These are phyloP conservation scores for Gonocerus acuteangulatus DNA, from an alignment of 2,888 invertebrate species.

Conservation along the genomic window DNA sequence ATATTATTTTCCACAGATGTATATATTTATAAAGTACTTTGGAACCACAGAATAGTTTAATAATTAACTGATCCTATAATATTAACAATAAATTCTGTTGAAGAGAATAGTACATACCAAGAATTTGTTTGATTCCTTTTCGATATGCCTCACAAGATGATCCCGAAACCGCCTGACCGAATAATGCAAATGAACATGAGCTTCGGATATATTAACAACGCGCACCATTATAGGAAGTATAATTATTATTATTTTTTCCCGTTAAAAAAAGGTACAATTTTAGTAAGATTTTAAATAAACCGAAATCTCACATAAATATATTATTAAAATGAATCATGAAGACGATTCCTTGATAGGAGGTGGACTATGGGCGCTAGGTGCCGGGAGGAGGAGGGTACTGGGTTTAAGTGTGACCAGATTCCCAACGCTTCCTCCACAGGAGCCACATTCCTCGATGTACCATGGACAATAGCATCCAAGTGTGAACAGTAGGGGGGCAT, in stretches of 20 bases:
- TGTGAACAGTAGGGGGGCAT: constrained; percentile 24
- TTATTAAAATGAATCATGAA: too few relatives aligned
- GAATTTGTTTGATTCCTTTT: constrained; percentile 22
- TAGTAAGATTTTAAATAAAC: background rate
- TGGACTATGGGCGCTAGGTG: too few relatives aligned
- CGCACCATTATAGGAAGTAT: constrained; percentile 35
- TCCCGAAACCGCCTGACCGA: constrained; percentile 39
- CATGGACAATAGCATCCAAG: constrained; percentile 32
- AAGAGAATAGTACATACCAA: constrained; percentile 16
- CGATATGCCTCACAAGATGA: constrained; percentile 35
- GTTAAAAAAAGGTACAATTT: too few relatives aligned
- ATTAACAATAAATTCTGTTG: too few relatives aligned
- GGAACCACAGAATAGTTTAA: too few relatives aligned
- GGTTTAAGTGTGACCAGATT: constrained; percentile 24
- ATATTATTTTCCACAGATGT: too few relatives aligned
- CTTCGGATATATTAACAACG: constrained; percentile 39
- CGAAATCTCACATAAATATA: background rate
- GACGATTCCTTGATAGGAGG: too few relatives aligned
- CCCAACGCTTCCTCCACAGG: constrained; percentile 1
- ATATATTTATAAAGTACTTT: too few relatives aligned
- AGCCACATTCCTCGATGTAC: constrained; percentile 32
- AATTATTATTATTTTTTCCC: too few relatives aligned
- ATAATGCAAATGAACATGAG: constrained; percentile 40
- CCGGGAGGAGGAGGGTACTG: constrained; percentile 12
- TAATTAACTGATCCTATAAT: too few relatives aligned